phyloP scores from a whole-genome alignment of 2,113 vertebrate genomes.

The Phodopus roborovskii region DNA sequence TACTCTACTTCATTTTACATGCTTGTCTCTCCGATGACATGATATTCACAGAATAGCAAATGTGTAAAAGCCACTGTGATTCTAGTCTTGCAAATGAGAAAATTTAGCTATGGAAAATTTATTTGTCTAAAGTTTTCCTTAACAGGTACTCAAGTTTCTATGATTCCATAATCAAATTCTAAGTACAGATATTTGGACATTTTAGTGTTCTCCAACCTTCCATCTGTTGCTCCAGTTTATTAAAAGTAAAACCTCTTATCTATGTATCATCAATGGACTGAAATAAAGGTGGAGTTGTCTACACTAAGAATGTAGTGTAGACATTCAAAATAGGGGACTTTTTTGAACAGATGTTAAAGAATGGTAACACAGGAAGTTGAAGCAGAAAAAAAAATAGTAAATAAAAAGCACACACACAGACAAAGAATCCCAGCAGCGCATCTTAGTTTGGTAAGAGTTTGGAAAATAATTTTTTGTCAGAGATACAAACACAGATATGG shows the following conservation, averaged over 20 bases:
- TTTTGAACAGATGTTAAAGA: neutral
- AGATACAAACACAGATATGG: neutral
- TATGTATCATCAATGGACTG: neutral
- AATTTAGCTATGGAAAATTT: neutral
- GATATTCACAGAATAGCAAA: neutral
- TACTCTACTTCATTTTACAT: neutral
- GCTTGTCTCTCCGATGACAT: neutral
- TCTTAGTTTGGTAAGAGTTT: neutral
- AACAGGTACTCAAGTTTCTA: neutral
- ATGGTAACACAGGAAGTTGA: neutral
- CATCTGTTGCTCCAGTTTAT: neutral
- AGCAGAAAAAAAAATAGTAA: neutral
- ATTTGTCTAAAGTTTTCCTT: neutral
- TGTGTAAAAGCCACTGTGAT: neutral
- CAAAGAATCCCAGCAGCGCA: neutral
- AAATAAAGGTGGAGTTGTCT: neutral
- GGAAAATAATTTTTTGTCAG: neutral
- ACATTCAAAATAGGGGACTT: neutral
- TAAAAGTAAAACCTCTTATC: neutral
- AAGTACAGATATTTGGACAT: neutral
- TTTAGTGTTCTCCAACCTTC: neutral
- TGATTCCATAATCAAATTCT: neutral
- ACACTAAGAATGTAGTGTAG: neutral
- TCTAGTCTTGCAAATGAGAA: neutral
- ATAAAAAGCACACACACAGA: neutral